Conservation (phyloP, 2,797 vertebrate genomes). For the Pogoniulus pusillus region DNA sequence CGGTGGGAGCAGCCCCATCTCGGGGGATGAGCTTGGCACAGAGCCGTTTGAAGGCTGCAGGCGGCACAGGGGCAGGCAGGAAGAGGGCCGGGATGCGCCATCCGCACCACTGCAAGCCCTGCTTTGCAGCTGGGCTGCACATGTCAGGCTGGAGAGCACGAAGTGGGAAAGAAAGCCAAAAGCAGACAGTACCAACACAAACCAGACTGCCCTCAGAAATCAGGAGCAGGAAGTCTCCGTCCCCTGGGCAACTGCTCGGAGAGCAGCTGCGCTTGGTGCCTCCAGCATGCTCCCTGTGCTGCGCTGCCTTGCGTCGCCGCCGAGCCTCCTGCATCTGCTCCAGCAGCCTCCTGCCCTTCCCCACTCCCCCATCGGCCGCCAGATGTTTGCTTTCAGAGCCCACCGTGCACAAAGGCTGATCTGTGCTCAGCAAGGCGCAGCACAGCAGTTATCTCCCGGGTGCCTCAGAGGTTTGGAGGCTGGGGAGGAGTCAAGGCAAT, state of each 20-base stretch:
- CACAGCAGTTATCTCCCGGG: neutral
- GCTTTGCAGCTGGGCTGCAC: neutral
- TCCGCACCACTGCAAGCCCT: neutral
- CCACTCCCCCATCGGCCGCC: neutral
- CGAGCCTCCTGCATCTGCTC: neutral
- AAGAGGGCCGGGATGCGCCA: neutral
- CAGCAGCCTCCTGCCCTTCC: neutral
- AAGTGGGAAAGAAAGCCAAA: neutral
- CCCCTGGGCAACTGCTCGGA: neutral
- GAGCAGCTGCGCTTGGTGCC: constrained; percentile 1
- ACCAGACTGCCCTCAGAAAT: constrained; percentile 14
- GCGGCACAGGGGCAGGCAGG: neutral
- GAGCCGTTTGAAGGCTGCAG: neutral
- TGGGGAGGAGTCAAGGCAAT: neutral
- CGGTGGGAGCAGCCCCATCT: neutral
- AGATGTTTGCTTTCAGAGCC: neutral
- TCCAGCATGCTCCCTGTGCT: accelerated
- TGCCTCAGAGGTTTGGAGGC: neutral
- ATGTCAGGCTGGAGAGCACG: accelerated
- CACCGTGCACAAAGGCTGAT: neutral
- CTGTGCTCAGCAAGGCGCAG: neutral
- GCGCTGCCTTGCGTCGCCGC: neutral
- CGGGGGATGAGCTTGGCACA: neutral
- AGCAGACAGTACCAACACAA: neutral
- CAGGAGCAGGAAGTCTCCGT: constrained; percentile 6